A percentile compares a stretch with the other conserved stretches of the same genome.
phyloP scores from a whole-genome alignment of 2,797 vertebrate genomes.

The Danio kyathit region DNA sequence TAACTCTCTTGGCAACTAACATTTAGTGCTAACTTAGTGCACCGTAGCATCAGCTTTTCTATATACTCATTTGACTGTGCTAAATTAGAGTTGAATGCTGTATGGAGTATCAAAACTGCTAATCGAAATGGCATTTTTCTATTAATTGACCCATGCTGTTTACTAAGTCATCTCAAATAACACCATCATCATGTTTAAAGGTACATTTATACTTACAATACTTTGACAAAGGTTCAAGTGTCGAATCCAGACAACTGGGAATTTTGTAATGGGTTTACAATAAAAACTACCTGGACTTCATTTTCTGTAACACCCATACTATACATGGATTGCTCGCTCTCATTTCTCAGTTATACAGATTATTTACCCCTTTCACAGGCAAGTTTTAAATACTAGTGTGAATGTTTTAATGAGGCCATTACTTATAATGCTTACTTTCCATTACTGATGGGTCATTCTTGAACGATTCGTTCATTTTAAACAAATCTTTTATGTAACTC shows the following conservation, averaged over 20 bases:
- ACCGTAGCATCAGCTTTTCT: neutral
- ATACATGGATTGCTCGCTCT: no score
- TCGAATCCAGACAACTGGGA: neutral
- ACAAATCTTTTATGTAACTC: no score
- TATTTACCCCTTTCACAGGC: no score
- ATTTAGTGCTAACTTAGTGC: neutral
- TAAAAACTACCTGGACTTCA: no score
- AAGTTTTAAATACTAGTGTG: no score
- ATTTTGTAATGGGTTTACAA: neutral
- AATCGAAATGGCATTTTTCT: neutral
- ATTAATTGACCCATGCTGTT: neutral
- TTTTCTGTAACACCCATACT: no score
- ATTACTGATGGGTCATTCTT: no score
- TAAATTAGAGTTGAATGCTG: neutral
- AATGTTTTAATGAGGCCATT: no score
- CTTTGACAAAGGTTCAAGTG: neutral
- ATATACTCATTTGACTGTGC: conserved; percentile 2
- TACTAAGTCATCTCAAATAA: neutral
- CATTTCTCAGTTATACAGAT: no score
- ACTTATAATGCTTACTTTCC: no score
- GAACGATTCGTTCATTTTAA: no score
- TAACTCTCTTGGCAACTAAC: neutral
- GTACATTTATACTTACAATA: no score
- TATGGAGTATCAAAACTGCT: neutral
- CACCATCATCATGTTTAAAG: neutral